Conservation (phyloP, 2,113 vertebrate genomes). For the Centropristis striata region DNA sequence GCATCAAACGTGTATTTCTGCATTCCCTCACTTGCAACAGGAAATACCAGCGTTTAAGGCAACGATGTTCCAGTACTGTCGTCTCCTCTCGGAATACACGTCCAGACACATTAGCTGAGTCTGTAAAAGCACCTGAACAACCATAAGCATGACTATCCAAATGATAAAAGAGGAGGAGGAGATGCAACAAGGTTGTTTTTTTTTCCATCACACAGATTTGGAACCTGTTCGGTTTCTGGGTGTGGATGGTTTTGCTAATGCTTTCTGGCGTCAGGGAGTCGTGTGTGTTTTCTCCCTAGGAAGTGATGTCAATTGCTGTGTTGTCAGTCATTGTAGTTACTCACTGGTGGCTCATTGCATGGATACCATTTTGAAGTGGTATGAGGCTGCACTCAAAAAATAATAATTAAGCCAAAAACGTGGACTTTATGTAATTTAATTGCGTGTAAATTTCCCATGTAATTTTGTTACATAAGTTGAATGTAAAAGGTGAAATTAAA, state of each 20-base stretch:
- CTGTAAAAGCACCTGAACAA: slow-evolving; percentile 5
- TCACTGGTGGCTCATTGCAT: background rate
- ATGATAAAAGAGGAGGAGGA: slow-evolving; percentile 5
- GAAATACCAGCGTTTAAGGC: slow-evolving; percentile 20
- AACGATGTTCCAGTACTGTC: slow-evolving; percentile 11
- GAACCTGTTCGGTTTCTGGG: background rate
- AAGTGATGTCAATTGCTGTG: background rate
- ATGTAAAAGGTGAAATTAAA: too few relatives aligned
- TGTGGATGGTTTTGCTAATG: background rate
- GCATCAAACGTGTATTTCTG: slow-evolving; percentile 23
- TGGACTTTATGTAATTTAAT: too few relatives aligned
- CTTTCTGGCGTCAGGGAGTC: background rate
- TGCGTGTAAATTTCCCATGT: too few relatives aligned
- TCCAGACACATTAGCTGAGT: background rate
- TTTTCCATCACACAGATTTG: slow-evolving; percentile 25
- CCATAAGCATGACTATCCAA: slow-evolving; percentile 3
- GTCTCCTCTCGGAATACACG: slow-evolving; percentile 1
- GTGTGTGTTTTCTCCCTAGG: background rate
- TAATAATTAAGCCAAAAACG: too few relatives aligned
- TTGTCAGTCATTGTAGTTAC: background rate
- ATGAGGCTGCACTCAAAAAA: too few relatives aligned
- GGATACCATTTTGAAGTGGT: background rate
- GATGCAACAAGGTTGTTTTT: slow-evolving; percentile 13
- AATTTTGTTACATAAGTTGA: too few relatives aligned
- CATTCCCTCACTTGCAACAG: slow-evolving; percentile 4